Evolutionary conservation across 2,113 vertebrate genomes (phyloP), one percentile per base, ranked within the genome.

Genomic region (Mustela lutreola): DNA sequence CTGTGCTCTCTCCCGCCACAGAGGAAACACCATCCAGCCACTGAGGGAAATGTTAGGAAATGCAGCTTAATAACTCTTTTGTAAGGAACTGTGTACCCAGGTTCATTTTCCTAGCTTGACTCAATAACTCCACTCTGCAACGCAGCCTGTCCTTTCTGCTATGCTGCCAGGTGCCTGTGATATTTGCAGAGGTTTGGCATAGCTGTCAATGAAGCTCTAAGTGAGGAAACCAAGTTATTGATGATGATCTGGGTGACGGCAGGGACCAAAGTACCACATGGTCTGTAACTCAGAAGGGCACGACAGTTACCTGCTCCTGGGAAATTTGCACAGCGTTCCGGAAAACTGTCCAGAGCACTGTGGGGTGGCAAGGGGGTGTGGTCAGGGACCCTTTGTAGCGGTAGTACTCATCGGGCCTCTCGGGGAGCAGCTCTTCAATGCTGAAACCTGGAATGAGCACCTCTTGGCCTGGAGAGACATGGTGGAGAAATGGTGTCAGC

Each of bases 371-470:
- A 1, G 99, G 99, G 16, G 99, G 99, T 11, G 99, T 99, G 2
- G 99, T 99, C 97, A 99, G 98, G n/a, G 99, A 99, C 12, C 99
- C 99, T 33, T 99, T 98, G 0, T 99, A 99, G 90, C 99, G 99
- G 86, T 99, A 99, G 93, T 99, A 99, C 92, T 99, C 99, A 22
- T 99, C 98, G 94, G 99, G 96, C 39, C 89, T 98, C 11, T 97
- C 70, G 4, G 99, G 99, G 93, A 99, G 98, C 96, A 99, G 98
- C 0, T 98, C 97, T 91, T 95, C 98, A 65, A 99, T 92, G 94
- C 99, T 99, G 98, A 99, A 99, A 48, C 99, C 99, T 0, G 99
- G 98, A 3, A 99, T 98, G 91, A 96, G 97, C 19, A 99, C 98
- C 92, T 93, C 98, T 97, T 99, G 99, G 97, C 98, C 99, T 99